phyloP scores from a whole-genome alignment of 2,113 vertebrate species.

The Drymodes brunneopygia region DNA sequence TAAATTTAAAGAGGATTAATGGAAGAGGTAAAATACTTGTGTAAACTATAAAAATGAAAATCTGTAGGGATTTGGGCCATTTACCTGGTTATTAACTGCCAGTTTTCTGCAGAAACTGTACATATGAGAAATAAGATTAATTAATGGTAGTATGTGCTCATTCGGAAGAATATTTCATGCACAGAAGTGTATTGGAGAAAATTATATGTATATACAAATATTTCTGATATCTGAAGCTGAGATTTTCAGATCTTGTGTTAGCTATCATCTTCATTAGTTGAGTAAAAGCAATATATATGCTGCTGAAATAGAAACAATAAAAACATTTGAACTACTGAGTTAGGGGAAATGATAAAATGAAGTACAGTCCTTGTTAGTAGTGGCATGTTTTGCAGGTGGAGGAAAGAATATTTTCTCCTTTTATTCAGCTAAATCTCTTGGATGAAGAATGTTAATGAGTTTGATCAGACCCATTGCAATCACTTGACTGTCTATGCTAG shows the following conservation, averaged over 20 bases:
- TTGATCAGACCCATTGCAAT: neutral
- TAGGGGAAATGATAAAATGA: neutral
- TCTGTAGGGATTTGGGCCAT: neutral
- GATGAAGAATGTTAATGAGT: neutral
- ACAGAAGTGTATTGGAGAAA: neutral
- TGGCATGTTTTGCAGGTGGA: neutral
- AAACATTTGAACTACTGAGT: neutral
- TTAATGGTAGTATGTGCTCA: neutral
- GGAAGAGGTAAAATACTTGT: neutral
- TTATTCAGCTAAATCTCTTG: neutral
- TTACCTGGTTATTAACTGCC: neutral
- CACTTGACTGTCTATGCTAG: neutral
- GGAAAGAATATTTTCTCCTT: neutral
- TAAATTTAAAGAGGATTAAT: neutral
- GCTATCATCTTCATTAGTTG: neutral
- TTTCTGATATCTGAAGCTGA: neutral
- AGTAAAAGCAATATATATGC: neutral
- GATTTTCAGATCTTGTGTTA: neutral
- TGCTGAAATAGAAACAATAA: neutral
- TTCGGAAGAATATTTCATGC: neutral
- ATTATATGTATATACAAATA: neutral
- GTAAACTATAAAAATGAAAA: neutral
- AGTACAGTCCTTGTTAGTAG: neutral
- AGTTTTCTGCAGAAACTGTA: neutral
- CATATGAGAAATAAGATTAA: neutral